Percentiles rank a stretch among this genome's conserved stretches.
These are phyloP conservation scores for Morpho helenor DNA, from an alignment of 2,888 invertebrate genomes.

Conservation along the genomic window DNA sequence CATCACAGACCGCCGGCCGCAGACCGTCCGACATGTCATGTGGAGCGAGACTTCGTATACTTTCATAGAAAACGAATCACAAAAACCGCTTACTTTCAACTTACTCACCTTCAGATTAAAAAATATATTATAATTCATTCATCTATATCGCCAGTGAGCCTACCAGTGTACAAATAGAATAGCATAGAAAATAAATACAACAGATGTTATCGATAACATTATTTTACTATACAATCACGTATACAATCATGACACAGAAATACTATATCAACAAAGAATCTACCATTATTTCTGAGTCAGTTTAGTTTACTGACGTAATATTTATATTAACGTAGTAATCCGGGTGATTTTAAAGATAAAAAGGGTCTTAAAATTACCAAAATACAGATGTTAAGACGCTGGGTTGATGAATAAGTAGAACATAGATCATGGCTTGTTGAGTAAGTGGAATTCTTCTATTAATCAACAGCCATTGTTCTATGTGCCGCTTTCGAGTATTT, in stretches of 20 bases:
- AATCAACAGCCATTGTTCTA: constrained; percentile 56
- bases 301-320: no score
- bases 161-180: no score
- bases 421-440: constrained; percentile 58
- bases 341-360: constrained; percentile 2
- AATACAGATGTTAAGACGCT: constrained; percentile 35
- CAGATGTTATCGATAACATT: no score
- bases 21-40: constrained; percentile 63
- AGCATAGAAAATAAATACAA: no score
- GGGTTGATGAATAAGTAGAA: constrained; percentile 37
- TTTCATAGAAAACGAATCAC: constrained; percentile 65
- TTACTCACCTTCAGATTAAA: not conserved
- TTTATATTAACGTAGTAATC: no score
- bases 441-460: constrained; percentile 52
- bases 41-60: constrained; percentile 69
- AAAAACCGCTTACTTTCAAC: constrained; percentile 52
- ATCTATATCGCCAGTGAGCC: no score
- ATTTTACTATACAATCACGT: no score
- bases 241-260: no score
- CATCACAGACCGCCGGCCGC: constrained; percentile 17
- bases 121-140: not conserved
- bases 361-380: constrained; percentile 21
- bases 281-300: no score
- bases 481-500: constrained; percentile 12
- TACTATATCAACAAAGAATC: no score